These are phyloP conservation scores for Hypselothyrea guttata DNA, from an alignment of 2,888 invertebrate genomes.

Conservation along the genomic window DNA sequence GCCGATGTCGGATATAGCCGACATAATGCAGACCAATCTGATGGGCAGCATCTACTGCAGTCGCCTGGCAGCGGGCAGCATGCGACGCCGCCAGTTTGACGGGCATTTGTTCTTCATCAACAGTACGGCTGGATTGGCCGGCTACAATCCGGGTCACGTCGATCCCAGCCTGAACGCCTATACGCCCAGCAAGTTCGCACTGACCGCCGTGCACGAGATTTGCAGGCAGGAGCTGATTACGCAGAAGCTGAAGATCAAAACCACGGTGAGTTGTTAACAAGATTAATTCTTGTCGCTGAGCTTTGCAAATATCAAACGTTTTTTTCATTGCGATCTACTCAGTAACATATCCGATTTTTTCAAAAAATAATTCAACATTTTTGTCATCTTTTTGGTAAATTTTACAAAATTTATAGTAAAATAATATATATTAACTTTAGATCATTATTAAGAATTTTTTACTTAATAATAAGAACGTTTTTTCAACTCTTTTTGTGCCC, in stretches of 20 bases:
- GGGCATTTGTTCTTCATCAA: conserved; percentile 79
- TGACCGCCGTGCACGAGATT: conserved; percentile 80
- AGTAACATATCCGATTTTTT: no score
- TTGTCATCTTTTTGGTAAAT: no score
- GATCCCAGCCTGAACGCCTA: conserved; percentile 77
- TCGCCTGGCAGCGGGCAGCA: conserved; percentile 83
- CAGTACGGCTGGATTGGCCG: conserved; percentile 73
- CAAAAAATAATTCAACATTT: no score
- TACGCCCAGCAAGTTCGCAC: conserved; percentile 77
- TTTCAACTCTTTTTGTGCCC: no score
- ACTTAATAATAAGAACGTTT: no score
- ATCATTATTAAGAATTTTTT: no score
- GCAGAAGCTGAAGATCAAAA: conserved; percentile 76
- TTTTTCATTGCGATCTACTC: no score
- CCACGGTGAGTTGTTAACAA: conserved; percentile 73
- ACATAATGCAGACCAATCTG: conserved; percentile 83
- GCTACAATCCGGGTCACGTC: conserved; percentile 65
- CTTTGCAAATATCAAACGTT: no score
- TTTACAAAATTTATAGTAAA: no score
- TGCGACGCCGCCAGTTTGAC: conserved; percentile 81
- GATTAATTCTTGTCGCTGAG: no score
- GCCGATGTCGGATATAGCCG: conserved; percentile 64
- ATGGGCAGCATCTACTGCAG: conserved; percentile 83
- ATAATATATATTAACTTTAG: no score
- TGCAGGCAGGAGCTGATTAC: conserved; percentile 79